Conservation (phyloP, 2,888 invertebrate species). For the Odontocerum albicorne region DNA sequence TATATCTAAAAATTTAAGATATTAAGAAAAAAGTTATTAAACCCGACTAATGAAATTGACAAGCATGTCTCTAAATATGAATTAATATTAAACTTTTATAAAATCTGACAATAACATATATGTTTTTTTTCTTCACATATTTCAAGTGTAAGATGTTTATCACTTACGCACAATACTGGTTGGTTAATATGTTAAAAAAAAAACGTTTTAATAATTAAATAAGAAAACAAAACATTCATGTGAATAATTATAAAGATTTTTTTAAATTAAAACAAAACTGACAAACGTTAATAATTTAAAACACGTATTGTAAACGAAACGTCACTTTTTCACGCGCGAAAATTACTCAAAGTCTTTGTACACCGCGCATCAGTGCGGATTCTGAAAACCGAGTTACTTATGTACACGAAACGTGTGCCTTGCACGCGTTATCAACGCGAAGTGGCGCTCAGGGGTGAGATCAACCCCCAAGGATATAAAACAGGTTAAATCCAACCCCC, state of each 20-base stretch:
- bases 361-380: too few species aligned
- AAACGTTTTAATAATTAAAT: too few species aligned
- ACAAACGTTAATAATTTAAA: neutral
- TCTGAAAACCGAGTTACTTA: neutral
- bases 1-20: too few species aligned
- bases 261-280: neutral
- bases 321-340: constrained; percentile 11
- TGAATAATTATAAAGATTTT: neutral
- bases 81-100: too few species aligned
- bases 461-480: constrained; percentile 3
- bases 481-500: constrained; percentile 8
- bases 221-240: neutral
- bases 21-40: too few species aligned
- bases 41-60: too few species aligned
- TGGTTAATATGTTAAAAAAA: too few species aligned
- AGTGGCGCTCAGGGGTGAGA: neutral
- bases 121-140: too few species aligned
- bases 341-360: constrained; percentile 10
- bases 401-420: constrained; percentile 4
- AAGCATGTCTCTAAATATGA: too few species aligned
- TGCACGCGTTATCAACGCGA: constrained; percentile 8
- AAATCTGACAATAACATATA: too few species aligned
- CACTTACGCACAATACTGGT: too few species aligned
- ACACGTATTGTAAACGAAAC: neutral
- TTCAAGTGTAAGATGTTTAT: too few species aligned